Conservation (phyloP, 2,797 vertebrate genomes). For the Coregonus sp. region DNA sequence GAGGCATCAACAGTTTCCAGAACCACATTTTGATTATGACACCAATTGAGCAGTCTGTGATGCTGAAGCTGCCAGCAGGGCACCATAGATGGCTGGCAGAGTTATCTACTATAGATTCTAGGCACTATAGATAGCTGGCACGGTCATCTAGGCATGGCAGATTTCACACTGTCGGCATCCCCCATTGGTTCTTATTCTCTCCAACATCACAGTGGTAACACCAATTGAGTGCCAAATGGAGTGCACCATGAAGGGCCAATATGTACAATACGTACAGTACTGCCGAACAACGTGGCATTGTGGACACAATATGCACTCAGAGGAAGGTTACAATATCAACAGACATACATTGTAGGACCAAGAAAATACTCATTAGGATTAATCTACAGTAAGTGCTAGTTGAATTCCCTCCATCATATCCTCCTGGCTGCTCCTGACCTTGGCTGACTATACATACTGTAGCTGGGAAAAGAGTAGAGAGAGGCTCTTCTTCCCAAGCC, state of each 20-base stretch:
- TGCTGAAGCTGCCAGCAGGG: neutral
- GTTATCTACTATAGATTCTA: neutral
- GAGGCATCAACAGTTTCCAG: slow-evolving; percentile 1
- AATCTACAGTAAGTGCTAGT: neutral
- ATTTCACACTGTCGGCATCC: neutral
- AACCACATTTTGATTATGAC: neutral
- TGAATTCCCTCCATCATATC: neutral
- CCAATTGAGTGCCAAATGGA: neutral
- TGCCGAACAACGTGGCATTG: neutral
- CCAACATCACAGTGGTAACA: neutral
- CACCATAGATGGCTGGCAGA: neutral
- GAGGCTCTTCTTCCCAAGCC: slow-evolving; percentile 3
- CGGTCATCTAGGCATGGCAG: neutral
- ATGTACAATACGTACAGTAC: neutral
- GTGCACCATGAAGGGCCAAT: neutral
- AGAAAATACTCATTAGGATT: neutral
- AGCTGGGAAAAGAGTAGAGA: slow-evolving; percentile 3
- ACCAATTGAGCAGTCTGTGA: neutral
- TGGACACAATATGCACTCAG: neutral
- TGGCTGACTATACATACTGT: slow-evolving; percentile 7
- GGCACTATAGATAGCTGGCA: neutral
- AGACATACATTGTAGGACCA: neutral
- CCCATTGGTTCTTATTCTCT: neutral
- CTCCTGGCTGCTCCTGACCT: slow-evolving; percentile 1
- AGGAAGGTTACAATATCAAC: neutral